phyloP scores from a whole-genome alignment of 2,113 vertebrate genomes.

The Abramis brama region DNA sequence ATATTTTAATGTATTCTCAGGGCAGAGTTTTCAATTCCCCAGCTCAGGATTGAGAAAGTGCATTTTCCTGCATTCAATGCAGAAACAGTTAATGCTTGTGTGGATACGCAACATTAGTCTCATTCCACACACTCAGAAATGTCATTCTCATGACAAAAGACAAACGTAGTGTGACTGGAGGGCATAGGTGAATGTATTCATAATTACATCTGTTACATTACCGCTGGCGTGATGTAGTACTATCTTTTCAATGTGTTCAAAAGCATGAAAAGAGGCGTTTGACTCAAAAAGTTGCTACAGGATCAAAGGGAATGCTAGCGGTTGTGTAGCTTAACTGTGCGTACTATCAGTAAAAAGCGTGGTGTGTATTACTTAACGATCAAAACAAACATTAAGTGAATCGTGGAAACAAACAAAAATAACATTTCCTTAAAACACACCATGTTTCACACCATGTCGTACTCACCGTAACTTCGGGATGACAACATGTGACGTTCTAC shows the following conservation, averaged over 20 bases:
- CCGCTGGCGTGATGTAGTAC: background rate
- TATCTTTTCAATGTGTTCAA: background rate
- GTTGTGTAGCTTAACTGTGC: background rate
- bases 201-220: constrained; percentile 59
- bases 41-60: constrained; percentile 2
- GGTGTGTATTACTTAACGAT: background rate
- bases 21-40: constrained; percentile 35
- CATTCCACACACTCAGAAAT: constrained; percentile 59
- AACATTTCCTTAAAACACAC: background rate
- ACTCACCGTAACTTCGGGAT: too few species aligned
- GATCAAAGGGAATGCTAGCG: background rate
- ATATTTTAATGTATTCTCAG: constrained; percentile 13
- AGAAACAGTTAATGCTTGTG: constrained; percentile 53
- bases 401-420: background rate
- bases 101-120: constrained; percentile 63
- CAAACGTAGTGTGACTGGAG: constrained; percentile 28
- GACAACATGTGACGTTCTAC: too few species aligned
- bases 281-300: background rate
- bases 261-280: background rate
- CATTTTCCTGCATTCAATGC: constrained; percentile 35
- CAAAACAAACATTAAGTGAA: background rate
- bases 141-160: constrained; percentile 62
- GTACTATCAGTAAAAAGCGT: background rate
- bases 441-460: too few species aligned
- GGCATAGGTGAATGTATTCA: constrained; percentile 58